Evolutionary conservation across 2,888 invertebrate genomes (phyloP).

Genomic region (Zaprionus bogoriensis): DNA sequence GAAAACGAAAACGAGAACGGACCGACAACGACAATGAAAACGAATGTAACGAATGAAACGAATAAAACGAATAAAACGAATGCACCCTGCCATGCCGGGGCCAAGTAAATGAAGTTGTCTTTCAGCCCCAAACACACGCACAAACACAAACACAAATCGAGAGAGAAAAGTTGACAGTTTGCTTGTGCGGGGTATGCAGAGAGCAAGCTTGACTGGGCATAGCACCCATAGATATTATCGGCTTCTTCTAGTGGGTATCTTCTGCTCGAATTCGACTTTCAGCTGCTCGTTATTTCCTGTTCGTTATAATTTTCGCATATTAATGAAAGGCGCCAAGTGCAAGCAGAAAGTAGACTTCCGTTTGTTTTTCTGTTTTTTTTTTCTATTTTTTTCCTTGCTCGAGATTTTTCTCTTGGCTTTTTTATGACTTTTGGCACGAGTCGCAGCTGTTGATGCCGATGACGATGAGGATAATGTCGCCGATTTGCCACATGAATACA

Average conservation of each 20-base stretch:
- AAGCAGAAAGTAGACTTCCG: conserved; percentile 19
- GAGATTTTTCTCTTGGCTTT: conserved; percentile 1
- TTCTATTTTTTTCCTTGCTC: background rate
- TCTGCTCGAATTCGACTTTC: background rate
- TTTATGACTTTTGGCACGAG: conserved; percentile 64
- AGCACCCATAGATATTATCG: no score
- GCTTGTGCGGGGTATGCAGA: background rate
- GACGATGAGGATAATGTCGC: conserved; percentile 57
- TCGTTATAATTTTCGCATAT: conserved; percentile 50
- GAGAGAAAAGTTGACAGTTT: conserved; percentile 22
- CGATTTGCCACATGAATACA: conserved; percentile 67
- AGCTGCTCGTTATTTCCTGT: conserved; percentile 12
- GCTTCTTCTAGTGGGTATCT: background rate
- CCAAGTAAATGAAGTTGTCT: conserved; percentile 63
- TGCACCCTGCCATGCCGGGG: conserved; percentile 32
- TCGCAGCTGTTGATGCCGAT: conserved; percentile 37
- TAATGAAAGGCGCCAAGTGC: conserved; percentile 43
- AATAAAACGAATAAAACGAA: conserved; percentile 35
- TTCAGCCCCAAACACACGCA: conserved; percentile 25
- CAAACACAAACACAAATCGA: conserved; percentile 9
- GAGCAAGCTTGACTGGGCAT: no score
- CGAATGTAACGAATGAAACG: conserved; percentile 47
- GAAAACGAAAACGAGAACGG: conserved; percentile 32
- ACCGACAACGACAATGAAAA: conserved; percentile 47
- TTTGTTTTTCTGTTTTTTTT: conserved; percentile 2